Percentiles rank a stretch among this genome's conserved stretches.
Conservation (phyloP, 2,888 invertebrate species). For the Molorchus minor region DNA sequence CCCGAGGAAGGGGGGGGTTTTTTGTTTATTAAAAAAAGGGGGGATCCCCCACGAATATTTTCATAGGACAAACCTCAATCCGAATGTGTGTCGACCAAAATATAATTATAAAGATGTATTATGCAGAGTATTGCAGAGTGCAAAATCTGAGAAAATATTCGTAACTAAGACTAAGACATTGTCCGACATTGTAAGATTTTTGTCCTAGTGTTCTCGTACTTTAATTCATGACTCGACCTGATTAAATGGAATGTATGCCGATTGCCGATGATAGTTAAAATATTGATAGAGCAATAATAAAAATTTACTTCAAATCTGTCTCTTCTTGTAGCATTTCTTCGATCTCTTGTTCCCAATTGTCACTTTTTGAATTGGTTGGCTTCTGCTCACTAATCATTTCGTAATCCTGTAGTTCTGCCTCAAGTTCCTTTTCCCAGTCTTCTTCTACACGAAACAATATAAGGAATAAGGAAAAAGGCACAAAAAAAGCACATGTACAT, state of each 20-base stretch:
- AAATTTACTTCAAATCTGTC: conserved; percentile 58
- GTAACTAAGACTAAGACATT: no score
- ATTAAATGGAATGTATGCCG: conserved; percentile 28
- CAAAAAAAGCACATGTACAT: conserved; percentile 47
- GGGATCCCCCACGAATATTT: no score
- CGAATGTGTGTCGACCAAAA: no score
- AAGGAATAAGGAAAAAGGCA: conserved; percentile 50
- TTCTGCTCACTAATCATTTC: conserved; percentile 80
- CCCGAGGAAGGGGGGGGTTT: no score
- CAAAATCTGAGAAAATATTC: no score
- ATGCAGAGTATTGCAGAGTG: no score
- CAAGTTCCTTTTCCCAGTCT: conserved; percentile 96
- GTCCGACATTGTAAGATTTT: conserved; percentile 14
- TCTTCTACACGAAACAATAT: conserved; percentile 66
- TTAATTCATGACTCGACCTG: conserved; percentile 1
- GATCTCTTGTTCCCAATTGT: conserved; percentile 61
- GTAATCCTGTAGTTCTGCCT: conserved; percentile 94
- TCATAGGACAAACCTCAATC: no score
- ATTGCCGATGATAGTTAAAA: conserved; percentile 31
- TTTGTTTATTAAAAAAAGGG: no score
- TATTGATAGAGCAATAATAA: conserved; percentile 21
- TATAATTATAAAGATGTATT: no score
- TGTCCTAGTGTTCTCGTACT: conserved; percentile 1
- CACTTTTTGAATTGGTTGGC: conserved; percentile 61
- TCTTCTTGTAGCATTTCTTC: conserved; percentile 61